These are phyloP conservation scores for Leguminivora glycinivorella DNA, from an alignment of 1,140 invertebrate species.

Conservation along the genomic window DNA sequence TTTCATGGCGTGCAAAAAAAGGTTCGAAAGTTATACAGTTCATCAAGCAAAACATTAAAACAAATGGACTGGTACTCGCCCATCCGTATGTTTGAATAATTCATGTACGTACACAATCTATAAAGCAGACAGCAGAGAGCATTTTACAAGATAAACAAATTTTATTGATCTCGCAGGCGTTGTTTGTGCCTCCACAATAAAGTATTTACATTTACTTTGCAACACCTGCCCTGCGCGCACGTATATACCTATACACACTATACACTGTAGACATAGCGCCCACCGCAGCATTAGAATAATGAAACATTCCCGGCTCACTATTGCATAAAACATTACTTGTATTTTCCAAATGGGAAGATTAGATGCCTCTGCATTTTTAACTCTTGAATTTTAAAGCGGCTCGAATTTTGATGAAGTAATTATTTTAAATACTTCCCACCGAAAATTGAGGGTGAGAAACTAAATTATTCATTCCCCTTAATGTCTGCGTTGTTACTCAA, in stretches of 20 bases:
- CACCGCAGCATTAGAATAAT: constrained; percentile 68
- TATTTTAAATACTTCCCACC: constrained; percentile 4
- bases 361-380: constrained; percentile 26
- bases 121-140: constrained; percentile 70
- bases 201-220: constrained; percentile 77
- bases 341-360: constrained; percentile 23
- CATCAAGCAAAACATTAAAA: constrained; percentile 67
- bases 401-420: constrained; percentile 16
- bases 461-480: neutral
- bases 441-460: constrained; percentile 1
- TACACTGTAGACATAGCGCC: constrained; percentile 38
- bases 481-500: neutral
- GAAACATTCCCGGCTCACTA: constrained; percentile 56
- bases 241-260: neutral
- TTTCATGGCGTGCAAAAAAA: constrained; percentile 36
- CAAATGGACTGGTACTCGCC: constrained; percentile 66
- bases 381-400: neutral
- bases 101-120: constrained; percentile 73
- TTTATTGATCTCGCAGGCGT: constrained; percentile 77
- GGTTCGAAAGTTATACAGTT: constrained; percentile 48
- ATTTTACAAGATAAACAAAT: constrained; percentile 78
- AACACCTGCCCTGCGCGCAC: constrained; percentile 63
- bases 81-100: constrained; percentile 73
- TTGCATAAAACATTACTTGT: constrained; percentile 59
- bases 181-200: constrained; percentile 73